phyloP scores from a whole-genome alignment of 2,113 vertebrate species.

The Formicarius rufipectus region DNA sequence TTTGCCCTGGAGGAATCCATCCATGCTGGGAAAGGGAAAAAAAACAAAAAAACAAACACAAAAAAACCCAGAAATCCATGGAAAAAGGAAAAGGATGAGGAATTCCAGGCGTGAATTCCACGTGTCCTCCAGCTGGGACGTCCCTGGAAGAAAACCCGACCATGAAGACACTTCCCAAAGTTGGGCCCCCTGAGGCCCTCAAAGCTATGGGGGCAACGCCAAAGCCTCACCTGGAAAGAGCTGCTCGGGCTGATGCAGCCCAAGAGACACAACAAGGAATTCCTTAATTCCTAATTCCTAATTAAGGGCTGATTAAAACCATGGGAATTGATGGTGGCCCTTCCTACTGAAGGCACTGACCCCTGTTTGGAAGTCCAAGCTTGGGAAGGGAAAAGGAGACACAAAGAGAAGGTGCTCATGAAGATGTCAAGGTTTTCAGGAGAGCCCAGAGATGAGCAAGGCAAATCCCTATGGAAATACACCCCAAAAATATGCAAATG shows the following conservation, averaged over 20 bases:
- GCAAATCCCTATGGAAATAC: fast-evolving
- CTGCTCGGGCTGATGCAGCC: background rate
- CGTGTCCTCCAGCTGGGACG: background rate
- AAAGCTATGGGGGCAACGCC: background rate
- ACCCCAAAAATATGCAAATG: background rate
- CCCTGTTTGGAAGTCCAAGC: background rate
- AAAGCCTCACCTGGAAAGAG: background rate
- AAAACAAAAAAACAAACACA: too few species aligned
- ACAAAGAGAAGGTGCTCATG: background rate
- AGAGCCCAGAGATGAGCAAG: background rate
- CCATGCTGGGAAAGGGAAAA: too few species aligned
- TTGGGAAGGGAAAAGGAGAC: background rate
- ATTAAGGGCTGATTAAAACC: background rate
- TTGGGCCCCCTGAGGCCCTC: background rate
- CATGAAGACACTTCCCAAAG: background rate
- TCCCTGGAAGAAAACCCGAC: fast-evolving
- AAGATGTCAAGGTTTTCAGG: background rate
- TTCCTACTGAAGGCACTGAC: background rate
- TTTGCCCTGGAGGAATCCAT: background rate
- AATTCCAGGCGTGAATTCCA: background rate
- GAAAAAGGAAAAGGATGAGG: background rate
- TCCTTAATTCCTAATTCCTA: background rate
- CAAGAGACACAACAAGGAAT: background rate
- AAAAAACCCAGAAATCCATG: background rate
- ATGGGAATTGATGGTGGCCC: background rate